These are phyloP conservation scores for Pseudomyrmex sp. DNA, from an alignment of 1,140 invertebrate genomes.

Conservation along the genomic window DNA sequence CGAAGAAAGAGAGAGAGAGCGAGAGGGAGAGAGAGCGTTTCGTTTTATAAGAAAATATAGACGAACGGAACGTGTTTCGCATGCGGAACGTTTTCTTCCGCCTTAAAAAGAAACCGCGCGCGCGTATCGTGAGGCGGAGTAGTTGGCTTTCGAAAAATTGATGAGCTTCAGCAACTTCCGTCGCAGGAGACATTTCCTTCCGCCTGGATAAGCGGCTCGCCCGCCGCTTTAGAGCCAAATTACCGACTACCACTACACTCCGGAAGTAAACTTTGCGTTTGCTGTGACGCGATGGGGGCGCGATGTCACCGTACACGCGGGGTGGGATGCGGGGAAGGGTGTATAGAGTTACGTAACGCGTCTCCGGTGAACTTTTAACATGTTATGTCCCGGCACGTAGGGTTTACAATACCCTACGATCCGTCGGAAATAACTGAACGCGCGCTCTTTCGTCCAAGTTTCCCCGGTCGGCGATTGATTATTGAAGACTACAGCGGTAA, in stretches of 20 bases:
- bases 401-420: constrained; percentile 1
- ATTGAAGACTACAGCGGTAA: neutral
- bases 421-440: neutral
- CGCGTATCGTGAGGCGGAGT: neutral
- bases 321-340: neutral
- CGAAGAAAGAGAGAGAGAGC: neutral
- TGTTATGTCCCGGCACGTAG: neutral
- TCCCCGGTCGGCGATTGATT: neutral
- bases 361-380: constrained; percentile 37
- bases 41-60: no score
- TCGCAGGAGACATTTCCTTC: constrained; percentile 15
- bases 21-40: no score
- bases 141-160: constrained; percentile 33
- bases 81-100: constrained; percentile 4
- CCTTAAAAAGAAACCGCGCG: neutral
- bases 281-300: neutral
- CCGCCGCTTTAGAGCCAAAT: constrained; percentile 39
- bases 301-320: neutral
- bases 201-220: constrained; percentile 33
- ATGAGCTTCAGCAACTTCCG: constrained; percentile 41
- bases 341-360: constrained; percentile 25
- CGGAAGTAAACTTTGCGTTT: constrained; percentile 39
- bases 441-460: neutral
- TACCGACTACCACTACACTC: constrained; percentile 35
- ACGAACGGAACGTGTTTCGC: constrained; percentile 15